phyloP scores from a whole-genome alignment of 2,888 invertebrate genomes.

The Aradus depressus region DNA sequence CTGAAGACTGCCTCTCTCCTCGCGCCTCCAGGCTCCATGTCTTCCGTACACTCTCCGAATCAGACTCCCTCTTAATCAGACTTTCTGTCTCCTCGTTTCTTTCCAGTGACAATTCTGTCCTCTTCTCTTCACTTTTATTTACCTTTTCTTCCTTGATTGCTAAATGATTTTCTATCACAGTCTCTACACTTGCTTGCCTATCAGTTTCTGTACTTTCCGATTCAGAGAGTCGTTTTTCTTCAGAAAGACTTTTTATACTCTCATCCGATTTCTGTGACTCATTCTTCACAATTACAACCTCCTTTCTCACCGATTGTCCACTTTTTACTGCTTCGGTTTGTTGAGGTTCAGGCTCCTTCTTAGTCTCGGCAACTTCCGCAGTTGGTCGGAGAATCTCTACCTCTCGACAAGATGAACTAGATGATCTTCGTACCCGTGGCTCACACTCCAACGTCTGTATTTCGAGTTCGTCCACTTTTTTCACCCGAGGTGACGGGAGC shows the following conservation, averaged over 20 bases:
- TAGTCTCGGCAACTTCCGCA: background rate
- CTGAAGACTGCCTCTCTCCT: conserved; percentile 29
- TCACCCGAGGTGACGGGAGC: background rate
- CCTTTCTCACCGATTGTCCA: background rate
- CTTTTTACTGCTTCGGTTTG: background rate
- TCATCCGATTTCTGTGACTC: background rate
- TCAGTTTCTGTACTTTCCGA: conserved; percentile 14
- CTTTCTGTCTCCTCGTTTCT: conserved; percentile 13
- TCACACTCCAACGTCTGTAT: conserved; percentile 19
- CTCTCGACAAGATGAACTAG: conserved; percentile 10
- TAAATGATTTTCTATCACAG: conserved; percentile 11
- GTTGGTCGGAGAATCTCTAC: background rate
- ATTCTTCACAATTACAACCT: background rate
- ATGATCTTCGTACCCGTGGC: conserved; percentile 22
- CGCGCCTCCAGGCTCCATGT: conserved; percentile 19
- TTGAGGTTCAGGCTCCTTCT: background rate
- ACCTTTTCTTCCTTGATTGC: background rate
- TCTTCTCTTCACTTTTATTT: background rate
- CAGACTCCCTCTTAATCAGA: conserved; percentile 9
- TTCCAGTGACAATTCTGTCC: background rate
- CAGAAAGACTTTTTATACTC: background rate
- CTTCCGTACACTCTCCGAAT: conserved; percentile 9
- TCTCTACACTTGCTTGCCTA: conserved; percentile 16
- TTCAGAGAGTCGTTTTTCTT: background rate
- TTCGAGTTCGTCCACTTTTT: conserved; percentile 10